phyloP scores from a whole-genome alignment of 2,888 invertebrate species.

The Eristalis tenax region DNA sequence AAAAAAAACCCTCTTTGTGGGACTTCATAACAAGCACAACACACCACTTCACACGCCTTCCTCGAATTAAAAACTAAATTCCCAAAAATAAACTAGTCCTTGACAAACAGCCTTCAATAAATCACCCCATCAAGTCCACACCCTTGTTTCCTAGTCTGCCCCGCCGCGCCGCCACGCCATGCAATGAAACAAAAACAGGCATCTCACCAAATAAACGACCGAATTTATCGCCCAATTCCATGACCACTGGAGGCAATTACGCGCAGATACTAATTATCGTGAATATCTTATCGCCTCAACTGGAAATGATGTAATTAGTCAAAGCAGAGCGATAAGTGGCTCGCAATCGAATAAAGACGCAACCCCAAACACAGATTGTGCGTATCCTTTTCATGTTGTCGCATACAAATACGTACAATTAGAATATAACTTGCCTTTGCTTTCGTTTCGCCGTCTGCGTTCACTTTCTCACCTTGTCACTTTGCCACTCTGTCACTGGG shows the following conservation, averaged over 20 bases:
- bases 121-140: neutral
- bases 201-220: slow-evolving; percentile 9
- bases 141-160: neutral
- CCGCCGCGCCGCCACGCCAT: neutral
- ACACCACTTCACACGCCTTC: neutral
- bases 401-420: neutral
- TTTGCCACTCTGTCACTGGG: slow-evolving; percentile 9
- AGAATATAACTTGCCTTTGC: slow-evolving; percentile 54
- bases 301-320: slow-evolving; percentile 5
- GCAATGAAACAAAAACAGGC: neutral
- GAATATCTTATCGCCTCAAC: slow-evolving; percentile 1
- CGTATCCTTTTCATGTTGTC: neutral
- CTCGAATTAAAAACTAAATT: neutral
- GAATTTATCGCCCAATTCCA: slow-evolving; percentile 12
- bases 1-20: too few relatives aligned
- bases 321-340: neutral
- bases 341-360: neutral
- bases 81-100: neutral
- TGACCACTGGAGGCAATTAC: slow-evolving; percentile 1
- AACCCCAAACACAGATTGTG: neutral
- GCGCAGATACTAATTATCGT: slow-evolving; percentile 6
- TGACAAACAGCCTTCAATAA: neutral
- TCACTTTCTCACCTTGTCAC: neutral
- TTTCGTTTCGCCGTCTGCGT: neutral
- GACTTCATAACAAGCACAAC: neutral